Evolutionary conservation across 2,888 invertebrate species (phyloP), one percentile per base, ranked within the genome.

Genomic region (Phoenoteleia sp.): DNA sequence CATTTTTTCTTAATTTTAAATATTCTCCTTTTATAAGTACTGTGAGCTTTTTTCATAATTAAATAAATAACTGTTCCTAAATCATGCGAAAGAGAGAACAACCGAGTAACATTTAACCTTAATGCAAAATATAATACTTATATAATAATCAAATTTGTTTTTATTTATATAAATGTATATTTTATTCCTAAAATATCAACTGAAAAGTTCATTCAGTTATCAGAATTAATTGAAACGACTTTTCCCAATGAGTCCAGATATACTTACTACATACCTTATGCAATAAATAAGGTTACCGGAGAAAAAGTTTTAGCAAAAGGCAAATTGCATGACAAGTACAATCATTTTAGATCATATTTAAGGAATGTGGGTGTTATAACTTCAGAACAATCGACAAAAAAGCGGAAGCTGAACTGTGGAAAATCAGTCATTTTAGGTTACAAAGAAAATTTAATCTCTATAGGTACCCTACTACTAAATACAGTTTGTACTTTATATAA

Each of bases 251-350:
- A 54, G 29, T 27, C n/a, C 21, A 11, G 2, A 9, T 6, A 54
- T 11, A 15, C 27, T 15, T 54, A 54, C 13, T 54, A 17, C 15
- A 27, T 54, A 15, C 54, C 54, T 6, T 54, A 54, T 54, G 5
- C 19, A 17, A n/a, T 29, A 29, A 54, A 54, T 54, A 54, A 54
- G 29, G 58, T n/a, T 15, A 58, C 11, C 36, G 19, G 58, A 3
- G 58, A 58, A 25, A 58, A 36, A 58, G 21, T 33, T 19, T 23
- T 58, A 36, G 58, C 39, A 17, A 58, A 36, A 36, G 58, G 58
- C 7, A 58, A 58, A 9, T 15, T 36, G 6, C 15, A 58, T 25
- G 69, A 69, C n/a, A 69, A 54, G 25, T 69, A 69, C n/a, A 17
- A 17, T 23, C 39, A 69, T 25, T 54, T 69, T 11, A 19, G 52